These are phyloP conservation scores for Aphrocallistes beatrix DNA, from an alignment of 37 sponge, comb jelly and placozoan genomes.

Conservation along the genomic window DNA sequence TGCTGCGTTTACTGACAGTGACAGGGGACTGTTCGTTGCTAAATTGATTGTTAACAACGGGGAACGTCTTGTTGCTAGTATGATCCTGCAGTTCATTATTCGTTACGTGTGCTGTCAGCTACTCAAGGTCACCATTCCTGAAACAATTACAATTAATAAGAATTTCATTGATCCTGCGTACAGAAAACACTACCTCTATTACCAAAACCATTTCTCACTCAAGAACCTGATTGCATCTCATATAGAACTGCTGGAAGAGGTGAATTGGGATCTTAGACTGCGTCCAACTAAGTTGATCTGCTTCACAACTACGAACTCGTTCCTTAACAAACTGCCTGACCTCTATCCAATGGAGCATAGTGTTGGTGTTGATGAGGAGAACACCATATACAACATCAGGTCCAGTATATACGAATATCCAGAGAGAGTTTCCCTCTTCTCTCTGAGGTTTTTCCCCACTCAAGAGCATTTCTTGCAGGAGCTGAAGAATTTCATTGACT, in stretches of 20 bases:
- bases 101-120: conserved; percentile 15
- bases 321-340: background rate
- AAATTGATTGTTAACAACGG: background rate
- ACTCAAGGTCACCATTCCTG: conserved; percentile 1
- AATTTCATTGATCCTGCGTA: conserved; percentile 1
- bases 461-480: background rate
- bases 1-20: background rate
- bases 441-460: background rate
- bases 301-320: conserved; percentile 7
- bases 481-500: background rate
- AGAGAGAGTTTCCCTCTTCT: conserved; percentile 3
- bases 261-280: background rate
- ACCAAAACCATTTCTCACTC: background rate
- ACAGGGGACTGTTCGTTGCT: background rate
- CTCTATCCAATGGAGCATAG: background rate
- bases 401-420: background rate
- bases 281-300: background rate
- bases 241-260: background rate
- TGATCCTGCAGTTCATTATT: background rate
- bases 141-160: background rate
- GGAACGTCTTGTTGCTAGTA: background rate
- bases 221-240: background rate
- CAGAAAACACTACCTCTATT: background rate
- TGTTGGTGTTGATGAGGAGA: background rate
- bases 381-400: background rate